A percentile compares a stretch with the other conserved stretches of the same genome.
Evolutionary conservation across 2,797 vertebrate species (phyloP).

Genomic region (Paguma larvata): DNA sequence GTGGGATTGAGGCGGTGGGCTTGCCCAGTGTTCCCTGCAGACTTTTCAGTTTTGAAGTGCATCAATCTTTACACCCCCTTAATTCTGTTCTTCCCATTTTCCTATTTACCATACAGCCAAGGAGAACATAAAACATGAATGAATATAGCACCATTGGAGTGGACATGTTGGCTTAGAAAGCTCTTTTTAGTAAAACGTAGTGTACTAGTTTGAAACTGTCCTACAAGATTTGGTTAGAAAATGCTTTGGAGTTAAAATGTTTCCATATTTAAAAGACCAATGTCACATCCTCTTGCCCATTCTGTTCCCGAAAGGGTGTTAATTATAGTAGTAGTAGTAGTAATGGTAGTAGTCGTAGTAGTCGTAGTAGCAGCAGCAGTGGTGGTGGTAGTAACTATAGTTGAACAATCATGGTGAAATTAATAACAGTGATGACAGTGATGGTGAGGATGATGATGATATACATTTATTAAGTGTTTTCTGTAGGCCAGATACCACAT

Average conservation of each 20-base stretch:
- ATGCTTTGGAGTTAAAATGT: background rate
- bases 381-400: background rate
- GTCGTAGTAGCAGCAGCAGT: background rate
- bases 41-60: background rate
- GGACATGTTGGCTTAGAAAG: background rate
- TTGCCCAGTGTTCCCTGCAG: background rate
- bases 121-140: background rate
- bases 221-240: background rate
- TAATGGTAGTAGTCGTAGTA: background rate
- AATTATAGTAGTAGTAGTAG: background rate
- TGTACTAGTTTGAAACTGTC: background rate
- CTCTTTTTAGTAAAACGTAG: background rate
- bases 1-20: rapidly evolving
- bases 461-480: background rate
- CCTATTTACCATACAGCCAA: background rate
- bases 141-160: background rate
- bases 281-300: background rate
- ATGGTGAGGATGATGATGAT: background rate
- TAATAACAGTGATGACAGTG: background rate
- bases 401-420: background rate
- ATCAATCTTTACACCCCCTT: background rate
- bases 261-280: background rate
- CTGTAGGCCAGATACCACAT: background rate
- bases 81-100: background rate
- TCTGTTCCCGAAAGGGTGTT: background rate